Percentiles rank a stretch among this genome's conserved stretches.
Evolutionary conservation across 2,797 vertebrate species (phyloP).

Genomic region (Cercopithecus neglectus): DNA sequence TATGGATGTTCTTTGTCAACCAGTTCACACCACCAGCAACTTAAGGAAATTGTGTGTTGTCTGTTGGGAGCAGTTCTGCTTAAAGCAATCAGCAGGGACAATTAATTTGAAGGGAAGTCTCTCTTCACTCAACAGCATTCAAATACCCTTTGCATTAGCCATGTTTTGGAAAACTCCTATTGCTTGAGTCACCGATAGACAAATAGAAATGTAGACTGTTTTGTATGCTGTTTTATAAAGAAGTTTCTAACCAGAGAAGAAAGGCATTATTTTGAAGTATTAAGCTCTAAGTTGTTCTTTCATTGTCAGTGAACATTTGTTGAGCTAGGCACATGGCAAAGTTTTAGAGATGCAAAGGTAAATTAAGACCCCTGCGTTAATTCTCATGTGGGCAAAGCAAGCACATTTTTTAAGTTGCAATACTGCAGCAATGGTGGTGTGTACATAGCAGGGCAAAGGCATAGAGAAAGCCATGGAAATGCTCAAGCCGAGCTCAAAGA

Average conservation of each 20-base stretch:
- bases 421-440: not conserved
- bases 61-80: not conserved
- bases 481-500: not conserved
- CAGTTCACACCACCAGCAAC: not conserved
- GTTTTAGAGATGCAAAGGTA: not conserved
- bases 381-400: not conserved
- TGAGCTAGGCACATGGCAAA: not conserved
- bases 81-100: not conserved
- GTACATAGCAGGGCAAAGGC: not conserved
- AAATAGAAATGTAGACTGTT: not conserved
- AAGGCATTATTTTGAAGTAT: not conserved
- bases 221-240: not conserved
- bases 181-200: not conserved
- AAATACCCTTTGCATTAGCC: not conserved
- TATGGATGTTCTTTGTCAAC: not conserved
- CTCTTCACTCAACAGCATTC: not conserved
- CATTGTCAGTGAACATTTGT: constrained; percentile 7
- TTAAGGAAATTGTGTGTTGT: not conserved
- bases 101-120: not conserved
- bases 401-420: not conserved
- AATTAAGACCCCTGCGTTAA: not conserved
- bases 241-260: not conserved
- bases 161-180: not conserved
- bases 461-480: not conserved
- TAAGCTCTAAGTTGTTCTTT: not conserved